Base-by-base conservation (phyloP, 2,113 vertebrate genomes). In the Anhinga anhinga region DNA sequence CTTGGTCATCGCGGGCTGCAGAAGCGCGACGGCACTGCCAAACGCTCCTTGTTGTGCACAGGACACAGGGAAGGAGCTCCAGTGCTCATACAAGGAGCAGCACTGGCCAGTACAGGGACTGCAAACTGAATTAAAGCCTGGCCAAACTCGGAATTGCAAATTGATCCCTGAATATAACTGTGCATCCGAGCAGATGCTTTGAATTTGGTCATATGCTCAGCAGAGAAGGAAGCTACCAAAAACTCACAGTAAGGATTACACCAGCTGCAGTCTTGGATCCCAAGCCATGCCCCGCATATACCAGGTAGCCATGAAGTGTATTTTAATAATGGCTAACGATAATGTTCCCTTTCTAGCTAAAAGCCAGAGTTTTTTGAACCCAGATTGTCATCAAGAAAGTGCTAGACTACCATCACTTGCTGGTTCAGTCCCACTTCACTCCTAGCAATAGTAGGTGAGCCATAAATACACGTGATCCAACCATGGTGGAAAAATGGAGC, bases 131-230 rank as follows among this genome's bases (percentile, higher is more conserved):
- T 0, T 66, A 27, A 62, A 88, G n/a, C 11, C 72, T 79, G 65
- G 73, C 83, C 93, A 82, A 67, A 53, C 29, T 70, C n/a, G 11
- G 70, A 67, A 95, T 4, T 85, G 81, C 70, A 82, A 69, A 89
- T 79, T 50, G 71, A 77, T 87, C 58, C 63, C 87, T 62, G 70
- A 27, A 56, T 90, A 62, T 26, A 52, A n/a, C 36, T 63, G 14
- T 1, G 22, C 42, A 53, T 63, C 30, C 11, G 53, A 91, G 66
- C 82, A 85, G 89, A 52, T 71, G 62, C 85, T 91, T 67, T 79
- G 67, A 69, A 50, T 77, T 29, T 49, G 78, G 58, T 78, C 13
- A 3, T 13, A 8, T 40, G 36, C 29, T 85, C 53, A 90, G 92
- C 74, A 91, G 78, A 44, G 45, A 56, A 36, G 36, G 62, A 47